phyloP scores from a whole-genome alignment of 2,113 vertebrate genomes.

The Tupaia chinensis region DNA sequence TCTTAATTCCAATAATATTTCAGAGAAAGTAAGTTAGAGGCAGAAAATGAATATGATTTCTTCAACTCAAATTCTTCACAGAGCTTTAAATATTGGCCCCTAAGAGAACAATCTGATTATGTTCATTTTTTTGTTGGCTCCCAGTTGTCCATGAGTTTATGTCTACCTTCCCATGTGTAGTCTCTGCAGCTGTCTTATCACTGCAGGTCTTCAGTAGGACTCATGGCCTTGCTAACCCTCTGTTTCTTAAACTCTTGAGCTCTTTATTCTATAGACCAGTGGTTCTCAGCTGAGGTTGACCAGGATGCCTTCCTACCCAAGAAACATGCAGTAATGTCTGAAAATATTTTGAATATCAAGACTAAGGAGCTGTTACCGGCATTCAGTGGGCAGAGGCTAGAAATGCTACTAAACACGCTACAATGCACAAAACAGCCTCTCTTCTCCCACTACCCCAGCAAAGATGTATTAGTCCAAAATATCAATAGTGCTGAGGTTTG shows the following conservation, averaged over 20 bases:
- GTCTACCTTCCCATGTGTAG: neutral
- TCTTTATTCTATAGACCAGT: neutral
- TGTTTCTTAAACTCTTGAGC: neutral
- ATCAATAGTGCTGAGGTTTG: neutral
- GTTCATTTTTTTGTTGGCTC: neutral
- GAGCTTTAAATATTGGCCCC: neutral
- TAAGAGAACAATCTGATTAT: neutral
- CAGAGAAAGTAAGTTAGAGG: neutral
- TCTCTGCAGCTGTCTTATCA: neutral
- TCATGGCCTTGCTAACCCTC: neutral
- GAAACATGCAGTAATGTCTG: neutral
- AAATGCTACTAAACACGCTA: neutral
- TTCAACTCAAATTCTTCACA: neutral
- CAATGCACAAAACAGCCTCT: neutral
- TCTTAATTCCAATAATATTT: neutral
- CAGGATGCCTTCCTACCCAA: accelerated
- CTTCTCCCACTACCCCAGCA: neutral
- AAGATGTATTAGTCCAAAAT: neutral
- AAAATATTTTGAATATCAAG: neutral
- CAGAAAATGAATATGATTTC: neutral
- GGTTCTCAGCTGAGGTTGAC: neutral
- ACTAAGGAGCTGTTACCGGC: neutral
- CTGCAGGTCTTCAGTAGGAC: neutral
- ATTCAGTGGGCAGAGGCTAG: neutral
- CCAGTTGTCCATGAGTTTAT: neutral